Evolutionary conservation across 2,113 vertebrate species (phyloP).

Genomic region (Phodopus roborovskii): DNA sequence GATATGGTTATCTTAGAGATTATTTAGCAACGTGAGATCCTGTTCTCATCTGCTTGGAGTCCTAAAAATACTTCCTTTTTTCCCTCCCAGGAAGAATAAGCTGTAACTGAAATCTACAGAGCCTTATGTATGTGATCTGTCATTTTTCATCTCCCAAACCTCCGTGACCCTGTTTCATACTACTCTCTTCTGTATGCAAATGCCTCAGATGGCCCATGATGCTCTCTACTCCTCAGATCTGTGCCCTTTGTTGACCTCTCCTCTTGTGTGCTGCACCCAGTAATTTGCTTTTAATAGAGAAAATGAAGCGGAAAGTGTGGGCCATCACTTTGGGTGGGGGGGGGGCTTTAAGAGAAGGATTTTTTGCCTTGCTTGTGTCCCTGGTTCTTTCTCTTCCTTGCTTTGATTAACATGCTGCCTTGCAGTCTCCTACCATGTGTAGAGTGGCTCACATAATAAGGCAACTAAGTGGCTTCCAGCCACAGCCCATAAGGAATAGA

Average conservation of each 20-base stretch:
- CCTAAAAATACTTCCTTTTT: background rate
- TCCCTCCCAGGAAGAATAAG: background rate
- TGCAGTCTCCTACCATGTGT: background rate
- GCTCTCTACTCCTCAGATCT: background rate
- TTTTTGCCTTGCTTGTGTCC: background rate
- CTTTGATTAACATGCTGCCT: background rate
- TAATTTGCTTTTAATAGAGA: background rate
- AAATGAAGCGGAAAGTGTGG: background rate
- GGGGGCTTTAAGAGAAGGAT: background rate
- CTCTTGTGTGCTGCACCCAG: background rate
- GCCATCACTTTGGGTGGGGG: background rate
- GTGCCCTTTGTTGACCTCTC: background rate
- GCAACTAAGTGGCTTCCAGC: background rate
- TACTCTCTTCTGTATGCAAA: background rate
- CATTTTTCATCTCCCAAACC: background rate
- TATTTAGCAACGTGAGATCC: background rate
- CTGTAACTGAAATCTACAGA: background rate
- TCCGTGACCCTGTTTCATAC: background rate
- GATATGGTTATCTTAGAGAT: too few relatives aligned
- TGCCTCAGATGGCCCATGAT: background rate
- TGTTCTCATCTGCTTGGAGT: background rate
- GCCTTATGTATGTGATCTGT: too few relatives aligned
- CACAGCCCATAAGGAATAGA: background rate
- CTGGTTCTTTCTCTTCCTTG: background rate
- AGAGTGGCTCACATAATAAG: background rate